Evolutionary conservation across 2,888 invertebrate genomes (phyloP), one percentile per base, ranked within the genome.

Genomic region (Hydrotaea cyrtoneurina): DNA sequence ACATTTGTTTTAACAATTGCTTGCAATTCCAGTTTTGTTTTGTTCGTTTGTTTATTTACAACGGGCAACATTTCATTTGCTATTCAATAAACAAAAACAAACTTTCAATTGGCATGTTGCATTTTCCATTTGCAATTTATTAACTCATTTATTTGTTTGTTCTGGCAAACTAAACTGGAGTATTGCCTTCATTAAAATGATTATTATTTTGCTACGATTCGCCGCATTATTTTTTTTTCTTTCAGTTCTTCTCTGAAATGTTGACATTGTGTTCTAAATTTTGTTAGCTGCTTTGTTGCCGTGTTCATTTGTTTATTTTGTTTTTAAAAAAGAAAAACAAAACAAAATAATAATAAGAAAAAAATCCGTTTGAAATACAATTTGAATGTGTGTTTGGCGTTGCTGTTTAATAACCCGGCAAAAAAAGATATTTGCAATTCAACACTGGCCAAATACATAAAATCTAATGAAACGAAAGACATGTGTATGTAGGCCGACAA

Each of bases 211-310:
- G 50, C 15, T 26, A 15, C 31, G 31, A 55, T 55, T 21, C 10
- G 59, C 59, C 26, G 26, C 59, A 59, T 59, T 59, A 2, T 26
- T 59, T 15, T 11, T n/a, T n/a, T n/a, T n/a, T n/a, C n/a, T n/a
- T n/a, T n/a, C n/a, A n/a, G n/a, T n/a, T n/a, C n/a, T n/a, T n/a
- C 5, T 59, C 13, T 13, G 23, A 26, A 11, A 26, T 59, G 59
- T 59, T 59, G 59, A 59, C 59, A 59, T 59, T 59, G 59, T 59
- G 59, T 59, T 59, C 59, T 59, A 26, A 59, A 26, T 59, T 23
- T n/a, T n/a, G n/a, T 26, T 59, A 59, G 59, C 23, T n/a, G n/a
- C n/a, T 57, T 50, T 59, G 59, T 59, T 59, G 26, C 26, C 26
- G 11, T 59, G 11, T 59, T 26, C 15, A 15, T 39, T 59, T 59